These are phyloP conservation scores for Zophobas atratus DNA, from an alignment of 1,140 invertebrate species.

Conservation along the genomic window DNA sequence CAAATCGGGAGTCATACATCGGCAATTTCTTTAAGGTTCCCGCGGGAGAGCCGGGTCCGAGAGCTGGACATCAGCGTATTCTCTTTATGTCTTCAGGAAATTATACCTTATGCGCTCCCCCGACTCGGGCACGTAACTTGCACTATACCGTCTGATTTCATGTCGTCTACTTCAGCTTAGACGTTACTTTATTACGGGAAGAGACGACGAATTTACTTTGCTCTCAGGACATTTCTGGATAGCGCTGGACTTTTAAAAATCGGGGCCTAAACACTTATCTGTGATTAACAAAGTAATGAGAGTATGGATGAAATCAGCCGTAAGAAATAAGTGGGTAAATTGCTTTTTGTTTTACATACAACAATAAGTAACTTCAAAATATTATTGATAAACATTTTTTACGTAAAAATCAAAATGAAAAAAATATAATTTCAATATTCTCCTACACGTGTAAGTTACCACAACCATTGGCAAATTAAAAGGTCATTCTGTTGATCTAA, in stretches of 20 bases:
- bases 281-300: too few species aligned
- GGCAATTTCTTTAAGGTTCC: conserved; percentile 67
- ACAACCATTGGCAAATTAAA: too few species aligned
- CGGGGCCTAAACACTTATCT: not conserved
- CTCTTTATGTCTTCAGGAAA: conserved; percentile 65
- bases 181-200: conserved; percentile 39
- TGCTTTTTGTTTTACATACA: too few species aligned
- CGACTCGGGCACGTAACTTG: conserved; percentile 52
- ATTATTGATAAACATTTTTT: too few species aligned
- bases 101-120: conserved; percentile 65
- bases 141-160: conserved; percentile 56
- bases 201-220: conserved; percentile 27
- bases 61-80: conserved; percentile 64
- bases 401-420: too few species aligned
- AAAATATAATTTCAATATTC: too few species aligned
- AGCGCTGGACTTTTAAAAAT: conserved; percentile 2
- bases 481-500: too few species aligned
- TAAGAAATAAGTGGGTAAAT: too few species aligned
- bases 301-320: too few species aligned
- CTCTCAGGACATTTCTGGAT: not conserved
- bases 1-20: conserved; percentile 67
- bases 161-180: conserved; percentile 46
- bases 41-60: conserved; percentile 58
- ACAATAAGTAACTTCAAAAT: too few species aligned
- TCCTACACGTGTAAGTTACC: too few species aligned